Evolutionary conservation across 2,888 invertebrate genomes (phyloP), one percentile per base, ranked within the genome.

Genomic region (Nycteola revayana): DNA sequence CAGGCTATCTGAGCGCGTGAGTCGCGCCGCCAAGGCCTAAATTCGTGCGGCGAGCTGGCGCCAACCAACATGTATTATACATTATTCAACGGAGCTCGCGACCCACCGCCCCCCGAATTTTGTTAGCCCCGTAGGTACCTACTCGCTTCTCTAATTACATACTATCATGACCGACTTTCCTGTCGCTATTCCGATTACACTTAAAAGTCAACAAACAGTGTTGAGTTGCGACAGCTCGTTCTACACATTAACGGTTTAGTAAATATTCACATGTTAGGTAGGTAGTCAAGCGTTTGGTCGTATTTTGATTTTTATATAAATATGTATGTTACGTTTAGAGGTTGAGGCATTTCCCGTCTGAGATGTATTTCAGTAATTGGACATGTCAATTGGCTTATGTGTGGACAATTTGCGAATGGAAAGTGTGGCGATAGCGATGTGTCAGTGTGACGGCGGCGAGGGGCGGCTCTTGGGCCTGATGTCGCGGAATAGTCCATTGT

Each of bases 41-140:
- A 69, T 78, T 66, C 66, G 59, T 46, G 62, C 58, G 47, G 32
- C 27, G 33, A 54, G 66, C 61, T 66, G 79, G 75, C 78, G 78
- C 80, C 74, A 49, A 39, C 39, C 33, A 37, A 49, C 70, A 85
- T 86, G 83, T 83, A 72, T 85, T 83, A 85, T 86, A 82, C 82
- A 72, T 85, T 83, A 86, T 86, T 82, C 83, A 85, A 73, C 65
- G 55, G 49, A 45, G 64, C 65, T 73, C 74, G 64, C 79, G 79
- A 81, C 83, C 83, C 69, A 75, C 80, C 79, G 75, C 78, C 81
- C 74, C 76, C 73, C 77, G 71, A 80, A 77, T 83, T 80, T 70
- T 68, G 82, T 82, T 76, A 75, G 74, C 72, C 67, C 70, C 66
- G 68, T 60, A n/a, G 63, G 58, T 57, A 52, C 62, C 45, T 65